Percentiles rank a stretch among this genome's conserved stretches.
phyloP scores from a whole-genome alignment of 2,113 vertebrate genomes.

The Peucedramus taeniatus region DNA sequence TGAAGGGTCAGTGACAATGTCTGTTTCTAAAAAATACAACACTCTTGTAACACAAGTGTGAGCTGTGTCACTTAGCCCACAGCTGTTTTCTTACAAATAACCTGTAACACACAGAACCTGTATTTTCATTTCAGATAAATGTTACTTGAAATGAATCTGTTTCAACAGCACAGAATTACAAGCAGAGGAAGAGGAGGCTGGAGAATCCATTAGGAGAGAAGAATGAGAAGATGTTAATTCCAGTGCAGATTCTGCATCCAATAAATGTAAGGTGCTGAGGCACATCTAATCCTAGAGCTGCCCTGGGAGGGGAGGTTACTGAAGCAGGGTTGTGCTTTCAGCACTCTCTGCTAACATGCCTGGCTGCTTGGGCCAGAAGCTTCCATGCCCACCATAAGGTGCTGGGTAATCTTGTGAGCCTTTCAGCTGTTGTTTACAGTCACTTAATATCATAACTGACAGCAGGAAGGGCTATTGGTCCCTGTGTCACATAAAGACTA shows the following conservation, averaged over 20 bases:
- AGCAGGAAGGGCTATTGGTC: not conserved
- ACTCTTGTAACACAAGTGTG: not conserved
- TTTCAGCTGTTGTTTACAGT: not conserved
- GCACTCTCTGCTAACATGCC: not conserved
- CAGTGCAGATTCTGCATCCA: not conserved
- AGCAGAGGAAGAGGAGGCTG: not conserved
- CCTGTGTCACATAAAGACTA: not conserved
- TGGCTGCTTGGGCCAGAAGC: not conserved
- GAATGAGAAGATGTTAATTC: not conserved
- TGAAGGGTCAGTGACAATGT: not conserved
- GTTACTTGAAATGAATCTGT: not conserved
- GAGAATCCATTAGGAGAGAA: not conserved
- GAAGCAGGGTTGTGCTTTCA: not conserved
- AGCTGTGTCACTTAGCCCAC: not conserved
- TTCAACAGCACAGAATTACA: not conserved
- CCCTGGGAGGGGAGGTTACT: not conserved
- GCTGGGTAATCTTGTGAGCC: not conserved
- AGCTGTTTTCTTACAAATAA: not conserved
- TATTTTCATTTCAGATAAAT: not conserved
- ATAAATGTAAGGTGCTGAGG: not conserved
- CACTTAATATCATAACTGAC: not conserved
- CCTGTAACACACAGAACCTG: not conserved
- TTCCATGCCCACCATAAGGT: not conserved
- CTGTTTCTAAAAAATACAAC: not conserved
- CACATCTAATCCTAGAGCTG: not conserved